phyloP scores from a whole-genome alignment of 1,140 invertebrate genomes.

The Augochlora pura region DNA sequence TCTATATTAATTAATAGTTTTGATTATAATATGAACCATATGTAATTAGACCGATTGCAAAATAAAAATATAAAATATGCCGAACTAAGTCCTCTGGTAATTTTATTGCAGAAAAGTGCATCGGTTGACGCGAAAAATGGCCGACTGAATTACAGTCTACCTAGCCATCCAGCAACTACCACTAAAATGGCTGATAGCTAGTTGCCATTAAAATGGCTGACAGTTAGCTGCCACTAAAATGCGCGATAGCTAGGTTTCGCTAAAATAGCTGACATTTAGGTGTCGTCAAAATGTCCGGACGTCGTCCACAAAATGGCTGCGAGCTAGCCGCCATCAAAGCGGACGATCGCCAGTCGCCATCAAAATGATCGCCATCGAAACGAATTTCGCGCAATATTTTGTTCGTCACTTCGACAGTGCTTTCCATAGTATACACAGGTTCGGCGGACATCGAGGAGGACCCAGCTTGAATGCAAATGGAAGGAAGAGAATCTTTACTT shows the following conservation, averaged over 20 bases:
- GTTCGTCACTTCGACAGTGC: too few species aligned
- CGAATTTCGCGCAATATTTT: neutral
- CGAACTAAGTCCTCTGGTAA: too few species aligned
- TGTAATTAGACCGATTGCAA: too few species aligned
- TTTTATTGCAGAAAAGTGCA: neutral
- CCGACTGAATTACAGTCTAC: neutral
- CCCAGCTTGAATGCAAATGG: too few species aligned
- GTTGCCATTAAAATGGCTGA: neutral
- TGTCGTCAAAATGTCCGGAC: neutral
- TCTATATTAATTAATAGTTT: too few species aligned
- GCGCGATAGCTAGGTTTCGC: neutral
- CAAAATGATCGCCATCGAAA: neutral
- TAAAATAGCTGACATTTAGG: neutral
- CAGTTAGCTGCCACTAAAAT: neutral
- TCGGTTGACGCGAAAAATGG: neutral
- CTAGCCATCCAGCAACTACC: neutral
- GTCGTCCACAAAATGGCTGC: neutral
- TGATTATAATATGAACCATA: too few species aligned
- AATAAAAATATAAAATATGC: too few species aligned
- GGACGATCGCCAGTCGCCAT: neutral
- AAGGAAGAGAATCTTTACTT: slow-evolving; percentile 82
- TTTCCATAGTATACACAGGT: too few species aligned
- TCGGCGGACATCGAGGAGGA: too few species aligned
- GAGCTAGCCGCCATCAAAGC: neutral
- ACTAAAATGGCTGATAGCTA: neutral